Evolutionary conservation across 2,113 vertebrate genomes (phyloP).

Genomic region (Heterocephalus glaber): DNA sequence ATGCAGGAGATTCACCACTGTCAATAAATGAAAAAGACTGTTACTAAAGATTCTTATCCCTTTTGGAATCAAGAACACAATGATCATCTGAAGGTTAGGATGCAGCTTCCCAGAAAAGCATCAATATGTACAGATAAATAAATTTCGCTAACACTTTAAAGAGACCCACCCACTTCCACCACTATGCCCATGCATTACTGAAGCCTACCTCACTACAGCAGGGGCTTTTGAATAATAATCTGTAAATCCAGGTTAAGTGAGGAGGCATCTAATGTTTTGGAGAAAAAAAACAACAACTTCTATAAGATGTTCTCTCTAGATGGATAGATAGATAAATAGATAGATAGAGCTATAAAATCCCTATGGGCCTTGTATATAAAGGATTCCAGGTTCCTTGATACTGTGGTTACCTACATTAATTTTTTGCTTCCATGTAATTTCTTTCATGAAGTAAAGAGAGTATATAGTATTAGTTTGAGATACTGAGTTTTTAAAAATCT

Average conservation of each 20-base stretch:
- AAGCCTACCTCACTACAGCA: not conserved
- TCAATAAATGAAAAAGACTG: not conserved
- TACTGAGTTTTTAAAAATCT: not conserved
- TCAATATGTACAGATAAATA: not conserved
- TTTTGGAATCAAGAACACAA: not conserved
- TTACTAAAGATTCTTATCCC: not conserved
- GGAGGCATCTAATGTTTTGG: not conserved
- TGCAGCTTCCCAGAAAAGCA: not conserved
- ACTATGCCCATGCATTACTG: not conserved
- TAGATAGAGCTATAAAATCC: not conserved
- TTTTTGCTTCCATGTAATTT: not conserved
- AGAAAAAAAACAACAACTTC: not conserved
- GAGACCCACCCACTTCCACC: not conserved
- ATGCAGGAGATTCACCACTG: not conserved
- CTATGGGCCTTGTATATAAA: not conserved
- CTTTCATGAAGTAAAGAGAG: not conserved
- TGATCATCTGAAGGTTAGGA: conserved; percentile 1
- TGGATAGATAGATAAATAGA: not conserved
- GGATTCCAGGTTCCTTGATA: not conserved
- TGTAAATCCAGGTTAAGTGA: not conserved
- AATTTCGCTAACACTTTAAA: not conserved
- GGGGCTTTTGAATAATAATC: not conserved
- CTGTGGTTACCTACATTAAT: conserved; percentile 6
- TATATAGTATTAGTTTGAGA: not conserved
- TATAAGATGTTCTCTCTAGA: not conserved